Evolutionary conservation across 2,888 invertebrate species (phyloP), one percentile per base, ranked within the genome.

Genomic region (Tetrapedia diversipes): DNA sequence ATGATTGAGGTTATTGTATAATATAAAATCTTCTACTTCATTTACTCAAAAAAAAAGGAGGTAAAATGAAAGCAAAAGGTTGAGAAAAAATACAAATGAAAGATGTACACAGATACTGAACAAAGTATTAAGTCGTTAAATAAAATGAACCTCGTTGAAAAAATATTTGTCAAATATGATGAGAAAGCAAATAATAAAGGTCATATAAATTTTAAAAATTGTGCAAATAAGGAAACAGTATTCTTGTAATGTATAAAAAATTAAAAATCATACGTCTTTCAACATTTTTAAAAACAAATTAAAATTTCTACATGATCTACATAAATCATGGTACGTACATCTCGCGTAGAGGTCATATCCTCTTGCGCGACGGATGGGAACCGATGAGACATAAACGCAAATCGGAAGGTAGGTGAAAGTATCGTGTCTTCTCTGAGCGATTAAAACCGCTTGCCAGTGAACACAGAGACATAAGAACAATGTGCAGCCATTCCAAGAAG

Each of bases 401-500:
- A 77, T 79, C 76, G 68, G 76, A 66, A 78, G 64, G 67, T 67
- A 73, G 80, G 84, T 85, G 84, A 86, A 85, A 86, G 81, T 86
- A 82, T 80, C 57, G 70, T 80, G 60, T 82, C 51, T 81, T 65
- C 43, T 47, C 69, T 71, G 70, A 71, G 71, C 64, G 77, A 80
- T 80, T 81, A 77, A 77, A 72, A 74, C 60, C 77, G 81, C 61
- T 70, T 65, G 82, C 76, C 74, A 81, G 54, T 66, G 73, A 84
- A 72, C 68, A 79, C 67, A 77, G 67, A 61, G 73, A 80, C 67
- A 56, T 74, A 81, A 74, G 79, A 81, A 87, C 85, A 88, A 87
- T 86, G 86, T 87, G 83, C 85, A 86, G 84, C 85, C 86, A 86
- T 88, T 88, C 85, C 82, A 83, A 84, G 83, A 76, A 84, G 85